Percentiles rank a stretch among this genome's conserved stretches.
Evolutionary conservation across 2,888 invertebrate species (phyloP).

Genomic region (Rhagonycha fulva): DNA sequence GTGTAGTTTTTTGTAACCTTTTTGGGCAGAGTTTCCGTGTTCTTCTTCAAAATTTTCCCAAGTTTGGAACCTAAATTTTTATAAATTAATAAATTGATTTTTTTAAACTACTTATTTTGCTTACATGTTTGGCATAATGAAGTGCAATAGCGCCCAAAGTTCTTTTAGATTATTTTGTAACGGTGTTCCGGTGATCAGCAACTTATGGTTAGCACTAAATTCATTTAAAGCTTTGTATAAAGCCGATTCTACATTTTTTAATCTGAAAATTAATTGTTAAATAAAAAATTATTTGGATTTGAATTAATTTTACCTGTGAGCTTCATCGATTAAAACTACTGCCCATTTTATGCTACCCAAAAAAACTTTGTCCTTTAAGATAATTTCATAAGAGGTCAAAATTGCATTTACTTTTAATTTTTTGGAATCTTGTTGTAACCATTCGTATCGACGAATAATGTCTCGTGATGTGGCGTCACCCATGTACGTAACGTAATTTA

Average conservation of each 20-base stretch:
- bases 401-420: constrained; percentile 95
- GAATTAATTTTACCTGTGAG: constrained; percentile 68
- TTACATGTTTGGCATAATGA: constrained; percentile 96
- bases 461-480: constrained; percentile 94
- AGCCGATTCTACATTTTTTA: constrained; percentile 98
- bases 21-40: constrained; percentile 88
- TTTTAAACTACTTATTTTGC: constrained; percentile 43
- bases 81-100: background rate
- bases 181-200: constrained; percentile 95
- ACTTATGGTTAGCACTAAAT: constrained; percentile 92
- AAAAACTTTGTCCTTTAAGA: constrained; percentile 90
- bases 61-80: constrained; percentile 71
- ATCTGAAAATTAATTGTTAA: constrained; percentile 42
- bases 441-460: constrained; percentile 95
- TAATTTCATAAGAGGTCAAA: constrained; percentile 95
- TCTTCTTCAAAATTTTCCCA: constrained; percentile 97
- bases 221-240: constrained; percentile 93
- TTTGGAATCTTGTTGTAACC: constrained; percentile 90
- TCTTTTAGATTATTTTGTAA: constrained; percentile 97
- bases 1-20: constrained; percentile 91
- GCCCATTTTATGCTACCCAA: constrained; percentile 94
- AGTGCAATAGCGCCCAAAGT: constrained; percentile 96
- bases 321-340: constrained; percentile 93
- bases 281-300: background rate
- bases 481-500: constrained; percentile 96